These are phyloP conservation scores for Embiotoca jacksoni DNA, from an alignment of 2,113 vertebrate genomes.

Conservation along the genomic window DNA sequence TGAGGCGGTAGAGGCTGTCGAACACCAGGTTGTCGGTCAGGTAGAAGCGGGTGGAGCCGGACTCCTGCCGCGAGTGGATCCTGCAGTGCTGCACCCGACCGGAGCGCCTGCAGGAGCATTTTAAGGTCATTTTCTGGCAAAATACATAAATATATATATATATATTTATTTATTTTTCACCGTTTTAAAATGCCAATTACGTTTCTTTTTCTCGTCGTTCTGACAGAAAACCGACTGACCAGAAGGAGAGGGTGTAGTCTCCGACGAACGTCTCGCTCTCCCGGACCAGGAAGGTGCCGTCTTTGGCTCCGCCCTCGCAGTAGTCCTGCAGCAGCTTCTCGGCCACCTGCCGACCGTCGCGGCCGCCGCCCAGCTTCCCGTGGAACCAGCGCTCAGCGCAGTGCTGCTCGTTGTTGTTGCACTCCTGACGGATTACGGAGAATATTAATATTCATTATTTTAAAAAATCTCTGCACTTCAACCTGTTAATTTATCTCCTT, in stretches of 20 bases:
- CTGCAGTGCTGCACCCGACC: conserved; percentile 90
- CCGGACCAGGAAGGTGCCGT: conserved; percentile 90
- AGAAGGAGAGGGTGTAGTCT: conserved; percentile 92
- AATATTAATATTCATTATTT: too few species aligned
- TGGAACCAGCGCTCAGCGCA: conserved; percentile 92
- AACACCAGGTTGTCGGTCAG: conserved; percentile 92
- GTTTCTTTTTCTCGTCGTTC: neutral
- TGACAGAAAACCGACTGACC: conserved; percentile 74
- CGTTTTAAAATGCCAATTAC: too few species aligned
- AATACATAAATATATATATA: too few species aligned
- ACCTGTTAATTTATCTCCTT: too few species aligned
- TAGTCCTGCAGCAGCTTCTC: conserved; percentile 92
- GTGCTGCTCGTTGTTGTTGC: conserved; percentile 91
- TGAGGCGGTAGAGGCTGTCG: conserved; percentile 90
- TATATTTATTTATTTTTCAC: too few species aligned
- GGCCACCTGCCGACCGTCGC: conserved; percentile 88
- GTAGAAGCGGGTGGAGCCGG: conserved; percentile 88
- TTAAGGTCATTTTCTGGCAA: too few species aligned
- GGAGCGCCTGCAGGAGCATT: conserved; percentile 83
- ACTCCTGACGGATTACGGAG: conserved; percentile 78
- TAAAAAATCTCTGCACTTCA: too few species aligned
- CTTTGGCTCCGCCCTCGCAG: conserved; percentile 89
- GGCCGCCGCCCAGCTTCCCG: conserved; percentile 89
- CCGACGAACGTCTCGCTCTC: conserved; percentile 93
- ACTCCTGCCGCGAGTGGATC: conserved; percentile 90